A percentile compares a stretch with the other conserved stretches of the same genome.
These are phyloP conservation scores for Gymnothorax javanicus DNA, from an alignment of 2,797 vertebrate genomes.

Conservation along the genomic window DNA sequence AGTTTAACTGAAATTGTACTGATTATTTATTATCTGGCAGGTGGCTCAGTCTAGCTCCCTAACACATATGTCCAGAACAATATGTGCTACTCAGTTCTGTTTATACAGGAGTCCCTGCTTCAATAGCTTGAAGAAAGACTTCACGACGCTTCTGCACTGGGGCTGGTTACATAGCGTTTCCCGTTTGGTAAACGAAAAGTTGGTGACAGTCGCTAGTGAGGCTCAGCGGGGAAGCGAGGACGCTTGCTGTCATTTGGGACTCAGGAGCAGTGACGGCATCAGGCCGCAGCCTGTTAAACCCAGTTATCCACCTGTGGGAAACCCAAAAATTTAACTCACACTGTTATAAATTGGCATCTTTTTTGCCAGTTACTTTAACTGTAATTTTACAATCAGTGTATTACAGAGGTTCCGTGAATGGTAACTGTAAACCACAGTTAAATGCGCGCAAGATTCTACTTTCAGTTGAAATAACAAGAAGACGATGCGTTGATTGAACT, in stretches of 20 bases:
- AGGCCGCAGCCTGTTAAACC: constrained; percentile 41
- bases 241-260: background rate
- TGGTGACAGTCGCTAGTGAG: constrained; percentile 26
- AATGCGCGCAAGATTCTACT: no score
- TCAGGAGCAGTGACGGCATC: background rate
- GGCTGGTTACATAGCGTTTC: constrained; percentile 30
- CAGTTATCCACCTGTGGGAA: background rate
- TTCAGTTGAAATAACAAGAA: no score
- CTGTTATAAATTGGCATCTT: no score
- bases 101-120: constrained; percentile 9
- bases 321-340: background rate
- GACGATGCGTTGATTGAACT: no score
- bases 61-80: background rate
- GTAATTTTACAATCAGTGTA: no score
- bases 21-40: background rate
- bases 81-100: background rate
- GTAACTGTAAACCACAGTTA: no score
- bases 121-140: constrained; percentile 22
- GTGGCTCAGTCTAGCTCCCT: background rate
- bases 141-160: constrained; percentile 23
- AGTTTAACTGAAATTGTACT: background rate
- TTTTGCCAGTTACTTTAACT: no score
- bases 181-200: constrained; percentile 26
- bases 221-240: constrained; percentile 25
- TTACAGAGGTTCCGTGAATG: no score